These are phyloP conservation scores for Candidula unifasciata DNA, from an alignment of 2,888 invertebrate species.

Conservation along the genomic window DNA sequence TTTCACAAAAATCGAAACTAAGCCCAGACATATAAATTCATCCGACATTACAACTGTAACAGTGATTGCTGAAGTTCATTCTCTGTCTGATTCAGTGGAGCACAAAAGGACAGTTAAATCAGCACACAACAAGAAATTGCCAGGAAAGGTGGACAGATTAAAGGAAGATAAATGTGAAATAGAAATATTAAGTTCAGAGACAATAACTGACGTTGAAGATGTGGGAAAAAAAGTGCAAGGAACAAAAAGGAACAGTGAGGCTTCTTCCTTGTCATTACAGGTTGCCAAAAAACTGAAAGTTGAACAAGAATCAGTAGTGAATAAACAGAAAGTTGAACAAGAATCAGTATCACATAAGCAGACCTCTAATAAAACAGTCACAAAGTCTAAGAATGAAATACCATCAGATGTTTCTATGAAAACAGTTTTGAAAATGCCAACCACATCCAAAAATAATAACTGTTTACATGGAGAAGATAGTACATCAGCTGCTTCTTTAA, in stretches of 20 bases:
- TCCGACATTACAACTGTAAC: slow-evolving; percentile 32
- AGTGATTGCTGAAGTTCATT: slow-evolving; percentile 56
- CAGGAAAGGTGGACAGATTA: slow-evolving; percentile 47
- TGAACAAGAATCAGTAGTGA: not conserved
- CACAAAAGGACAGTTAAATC: not conserved
- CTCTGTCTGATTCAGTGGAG: not conserved
- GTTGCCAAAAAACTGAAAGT: slow-evolving; percentile 24
- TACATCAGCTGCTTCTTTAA: not conserved
- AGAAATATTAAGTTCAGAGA: slow-evolving; percentile 50
- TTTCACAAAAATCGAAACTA: slow-evolving; percentile 23
- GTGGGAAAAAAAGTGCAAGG: not conserved
- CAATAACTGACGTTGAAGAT: slow-evolving; percentile 9
- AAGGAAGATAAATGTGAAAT: slow-evolving; percentile 43
- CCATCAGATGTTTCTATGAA: not conserved
- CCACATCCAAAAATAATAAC: no score
- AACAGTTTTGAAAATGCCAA: no score
- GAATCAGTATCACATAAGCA: not conserved
- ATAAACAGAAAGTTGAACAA: slow-evolving; percentile 12
- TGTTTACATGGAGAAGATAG: no score
- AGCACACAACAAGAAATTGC: not conserved
- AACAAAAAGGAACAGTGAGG: slow-evolving; percentile 6
- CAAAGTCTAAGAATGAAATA: not conserved
- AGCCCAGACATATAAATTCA: not conserved
- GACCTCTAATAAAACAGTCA: not conserved
- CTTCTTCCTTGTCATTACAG: not conserved